Evolutionary conservation across 2,888 invertebrate species (phyloP), one percentile per base, ranked within the genome.

Genomic region (Philopedon plagiatum): DNA sequence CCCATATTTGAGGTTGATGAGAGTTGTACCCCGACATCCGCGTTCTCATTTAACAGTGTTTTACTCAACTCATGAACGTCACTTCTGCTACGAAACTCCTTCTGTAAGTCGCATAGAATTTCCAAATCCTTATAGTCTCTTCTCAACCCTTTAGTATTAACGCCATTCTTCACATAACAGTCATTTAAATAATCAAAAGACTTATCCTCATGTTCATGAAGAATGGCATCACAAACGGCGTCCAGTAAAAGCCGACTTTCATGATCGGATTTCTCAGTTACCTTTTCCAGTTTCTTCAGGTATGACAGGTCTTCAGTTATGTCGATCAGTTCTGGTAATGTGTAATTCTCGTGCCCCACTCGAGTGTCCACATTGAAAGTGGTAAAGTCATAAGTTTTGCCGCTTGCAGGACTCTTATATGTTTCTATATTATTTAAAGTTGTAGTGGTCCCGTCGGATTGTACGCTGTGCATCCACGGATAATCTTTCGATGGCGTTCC

Each of bases 151-250:
- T 18, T 18, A 11, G 41, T 15, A n/a, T 15, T 13, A 11, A 39
- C 39, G 15, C 15, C 15, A 15, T 39, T 26, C 7, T 26, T 15
- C 15, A n/a, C 7, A 4, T 39, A 18, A 29, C 8, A 3, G 11
- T 21, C 41, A 15, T 54, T 18, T 23, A 58, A 23, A 19, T 34
- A 18, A 5, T 44, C 13, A 19, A n/a, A n/a, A 11, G 37, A 11
- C n/a, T 39, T 61, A 13, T 68, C 56, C 1, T 69, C 62, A 23
- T 69, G 54, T 44, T 75, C 73, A n/a, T 65, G 71, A 29, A 79
- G 60, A 44, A 79, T 76, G 2, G 77, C 78, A 39, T 79, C 77
- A 39, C 79, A 79, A 13, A 78, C 73, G 0, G 77, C 77, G 57
- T 79, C 78, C 9, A 78, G 62, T 61, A 79, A 62, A 13, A 73